Evolutionary conservation across 2,888 invertebrate species (phyloP).

Genomic region (Tinea semifulvella): DNA sequence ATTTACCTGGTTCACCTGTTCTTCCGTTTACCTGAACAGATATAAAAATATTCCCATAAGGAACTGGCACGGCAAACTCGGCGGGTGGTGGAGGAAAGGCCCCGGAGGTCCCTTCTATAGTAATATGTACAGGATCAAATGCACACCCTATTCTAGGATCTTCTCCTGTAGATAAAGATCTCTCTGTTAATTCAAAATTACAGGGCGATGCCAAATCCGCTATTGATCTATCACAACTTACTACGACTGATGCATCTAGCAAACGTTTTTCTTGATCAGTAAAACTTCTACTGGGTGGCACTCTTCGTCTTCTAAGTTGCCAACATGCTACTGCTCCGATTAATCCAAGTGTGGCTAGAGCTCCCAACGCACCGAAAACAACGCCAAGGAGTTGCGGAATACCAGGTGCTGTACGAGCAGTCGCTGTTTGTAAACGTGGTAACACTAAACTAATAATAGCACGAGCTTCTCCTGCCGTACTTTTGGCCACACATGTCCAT

Average conservation of each 20-base stretch:
- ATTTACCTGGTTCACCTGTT: constrained; percentile 54
- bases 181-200: constrained; percentile 57
- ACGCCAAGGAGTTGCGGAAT: constrained; percentile 79
- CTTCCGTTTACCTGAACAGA: constrained; percentile 78
- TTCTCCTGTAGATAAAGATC: constrained; percentile 49
- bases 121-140: constrained; percentile 71
- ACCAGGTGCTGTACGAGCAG: constrained; percentile 77
- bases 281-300: constrained; percentile 74
- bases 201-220: constrained; percentile 69
- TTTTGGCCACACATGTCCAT: constrained; percentile 83
- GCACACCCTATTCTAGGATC: constrained; percentile 49
- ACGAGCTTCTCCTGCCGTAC: constrained; percentile 69
- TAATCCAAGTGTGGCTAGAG: constrained; percentile 73
- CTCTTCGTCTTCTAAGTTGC: constrained; percentile 78
- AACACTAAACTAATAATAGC: constrained; percentile 68
- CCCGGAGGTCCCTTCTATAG: constrained; percentile 65
- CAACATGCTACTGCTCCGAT: constrained; percentile 59
- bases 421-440: constrained; percentile 74
- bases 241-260: constrained; percentile 76
- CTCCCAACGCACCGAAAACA: constrained; percentile 77
- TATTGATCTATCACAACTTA: constrained; percentile 73
- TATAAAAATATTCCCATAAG: constrained; percentile 82
- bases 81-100: constrained; percentile 62
- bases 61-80: constrained; percentile 62
- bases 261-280: constrained; percentile 89